phyloP scores from a whole-genome alignment of 2,888 invertebrate species.

The Platypus cylindrus region DNA sequence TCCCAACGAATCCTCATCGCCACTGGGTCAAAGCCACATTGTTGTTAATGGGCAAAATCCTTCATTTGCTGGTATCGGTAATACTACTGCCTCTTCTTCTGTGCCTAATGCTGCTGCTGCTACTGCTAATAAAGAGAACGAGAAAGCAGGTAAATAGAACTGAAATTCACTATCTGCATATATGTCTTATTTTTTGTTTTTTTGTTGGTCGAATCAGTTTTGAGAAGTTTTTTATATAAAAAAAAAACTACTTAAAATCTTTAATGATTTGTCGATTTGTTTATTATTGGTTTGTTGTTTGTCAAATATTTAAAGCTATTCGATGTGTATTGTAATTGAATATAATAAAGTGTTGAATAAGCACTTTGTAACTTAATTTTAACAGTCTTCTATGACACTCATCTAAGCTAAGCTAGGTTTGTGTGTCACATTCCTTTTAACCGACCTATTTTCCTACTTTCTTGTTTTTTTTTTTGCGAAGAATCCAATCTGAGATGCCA shows the following conservation, averaged over 20 bases:
- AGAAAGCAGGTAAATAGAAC: slow-evolving; percentile 21
- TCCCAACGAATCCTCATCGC: slow-evolving; percentile 23
- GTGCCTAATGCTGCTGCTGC: background rate
- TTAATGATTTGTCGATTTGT: slow-evolving; percentile 5
- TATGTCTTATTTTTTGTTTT: background rate
- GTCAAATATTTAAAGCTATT: slow-evolving; percentile 11
- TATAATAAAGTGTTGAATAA: slow-evolving; percentile 17
- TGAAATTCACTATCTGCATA: too few relatives aligned
- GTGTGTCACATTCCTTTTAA: slow-evolving; percentile 13
- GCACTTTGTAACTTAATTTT: slow-evolving; percentile 15
- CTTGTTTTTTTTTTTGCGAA: too few relatives aligned
- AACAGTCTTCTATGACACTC: slow-evolving; percentile 12
- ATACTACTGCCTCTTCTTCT: slow-evolving; percentile 1
- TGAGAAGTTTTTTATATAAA: too few relatives aligned
- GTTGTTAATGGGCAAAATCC: slow-evolving; percentile 23
- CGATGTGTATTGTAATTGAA: slow-evolving; percentile 4
- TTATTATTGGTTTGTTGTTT: slow-evolving; percentile 6
- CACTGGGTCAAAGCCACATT: slow-evolving; percentile 29
- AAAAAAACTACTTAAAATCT: too few relatives aligned
- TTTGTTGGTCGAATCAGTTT: background rate
- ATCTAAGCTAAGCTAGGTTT: background rate
- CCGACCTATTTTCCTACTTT: slow-evolving; percentile 9
- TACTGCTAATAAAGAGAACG: slow-evolving; percentile 3
- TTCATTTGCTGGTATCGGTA: too few relatives aligned
- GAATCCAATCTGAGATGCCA: too few relatives aligned